Evolutionary conservation across 2,797 vertebrate species (phyloP), one percentile per base, ranked within the genome.

Genomic region (Agapornis canus): DNA sequence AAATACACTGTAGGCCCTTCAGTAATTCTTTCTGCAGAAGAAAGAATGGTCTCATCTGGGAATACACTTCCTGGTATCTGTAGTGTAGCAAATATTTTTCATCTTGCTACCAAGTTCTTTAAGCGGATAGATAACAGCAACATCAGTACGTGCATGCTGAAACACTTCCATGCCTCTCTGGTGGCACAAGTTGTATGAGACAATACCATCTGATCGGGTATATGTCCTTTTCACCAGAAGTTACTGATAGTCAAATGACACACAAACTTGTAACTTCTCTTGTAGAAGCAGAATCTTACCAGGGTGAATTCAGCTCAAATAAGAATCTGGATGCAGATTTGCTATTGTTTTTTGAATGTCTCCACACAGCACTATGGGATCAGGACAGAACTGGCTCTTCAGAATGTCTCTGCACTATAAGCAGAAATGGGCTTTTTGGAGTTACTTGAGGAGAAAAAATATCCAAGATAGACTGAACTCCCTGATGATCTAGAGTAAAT

Each of bases 101-200:
- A 18, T 57, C 49, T 64, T 73, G 20, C 32, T 89, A 26, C 20
- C 8, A 19, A 21, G 31, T 45, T 79, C 40, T 89, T 69, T 45
- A 71, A 23, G 18, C 59, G 82, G 63, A 10, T 9, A 12, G n/a
- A 3, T 49, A 32, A 56, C 45, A 52, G 57, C 27, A 43, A 9
- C 1, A 4, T 31, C 42, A 66, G 39, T 59, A 42, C 42, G 45
- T 64, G 51, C 11, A 19, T 43, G 56, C 75, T 35, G 72, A 54
- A 73, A 45, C 2, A 5, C 25, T 69, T n/a, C 1, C 18, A 2
- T 26, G 57, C 48, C 69, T 68, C 40, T 37, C 49, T 0, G 0
- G 71, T 73, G 82, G 61, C 59, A 29, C 21, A 37, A 65, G 47
- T 61, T 69, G 56, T 69, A 57, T 35, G 0, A 0, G 80, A 57